Evolutionary conservation across 2,888 invertebrate genomes (phyloP).

Genomic region (Formica aserva): DNA sequence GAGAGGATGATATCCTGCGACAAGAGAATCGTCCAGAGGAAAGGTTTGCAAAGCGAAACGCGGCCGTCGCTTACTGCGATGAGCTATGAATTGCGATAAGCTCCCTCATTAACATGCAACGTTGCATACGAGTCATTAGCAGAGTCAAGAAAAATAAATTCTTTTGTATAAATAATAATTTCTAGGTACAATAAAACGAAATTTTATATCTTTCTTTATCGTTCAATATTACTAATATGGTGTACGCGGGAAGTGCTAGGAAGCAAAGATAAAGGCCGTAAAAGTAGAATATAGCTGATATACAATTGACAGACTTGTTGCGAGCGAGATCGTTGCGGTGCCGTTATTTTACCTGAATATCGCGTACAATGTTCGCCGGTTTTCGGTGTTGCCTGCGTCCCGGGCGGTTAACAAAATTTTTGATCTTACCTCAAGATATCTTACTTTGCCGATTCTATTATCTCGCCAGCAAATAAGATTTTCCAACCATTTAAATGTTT

Average conservation of each 20-base stretch:
- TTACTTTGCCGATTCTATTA: conserved; percentile 17
- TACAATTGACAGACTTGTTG: background rate
- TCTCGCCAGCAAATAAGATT: background rate
- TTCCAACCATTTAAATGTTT: background rate
- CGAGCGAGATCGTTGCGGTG: conserved; percentile 20
- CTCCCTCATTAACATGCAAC: background rate
- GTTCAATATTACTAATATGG: background rate
- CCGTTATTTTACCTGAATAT: conserved; percentile 63
- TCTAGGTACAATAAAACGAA: background rate
- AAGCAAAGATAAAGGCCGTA: background rate
- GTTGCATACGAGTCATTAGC: background rate
- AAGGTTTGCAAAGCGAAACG: background rate
- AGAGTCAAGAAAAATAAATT: background rate
- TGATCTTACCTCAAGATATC: background rate
- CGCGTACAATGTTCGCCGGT: conserved; percentile 44
- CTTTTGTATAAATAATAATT: background rate
- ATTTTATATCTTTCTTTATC: background rate
- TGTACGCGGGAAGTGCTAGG: background rate
- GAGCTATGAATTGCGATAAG: background rate
- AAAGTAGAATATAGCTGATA: background rate
- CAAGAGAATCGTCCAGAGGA: background rate
- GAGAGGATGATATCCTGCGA: background rate
- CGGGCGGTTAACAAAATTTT: background rate
- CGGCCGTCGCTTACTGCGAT: background rate
- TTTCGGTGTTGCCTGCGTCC: conserved; percentile 19